Evolutionary conservation across 2,113 vertebrate species (phyloP).

Genomic region (Lepisosteus osseus): DNA sequence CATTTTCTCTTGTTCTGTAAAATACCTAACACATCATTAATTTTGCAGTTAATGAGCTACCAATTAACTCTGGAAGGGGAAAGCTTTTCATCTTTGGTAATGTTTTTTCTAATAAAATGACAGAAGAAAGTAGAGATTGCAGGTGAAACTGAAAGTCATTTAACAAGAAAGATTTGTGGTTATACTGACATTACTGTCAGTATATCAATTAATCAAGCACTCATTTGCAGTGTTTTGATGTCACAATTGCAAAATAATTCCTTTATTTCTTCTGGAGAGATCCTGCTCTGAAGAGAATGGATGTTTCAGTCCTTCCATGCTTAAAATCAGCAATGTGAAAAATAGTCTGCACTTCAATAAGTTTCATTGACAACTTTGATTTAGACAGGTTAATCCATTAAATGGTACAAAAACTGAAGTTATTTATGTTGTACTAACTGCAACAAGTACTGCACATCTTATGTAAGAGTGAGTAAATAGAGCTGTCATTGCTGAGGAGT

Average conservation of each 20-base stretch:
- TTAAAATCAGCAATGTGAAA: too few relatives aligned
- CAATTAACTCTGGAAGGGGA: constrained; percentile 33
- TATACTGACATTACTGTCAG: constrained; percentile 37
- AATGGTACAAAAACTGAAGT: too few relatives aligned
- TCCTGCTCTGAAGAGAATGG: neutral
- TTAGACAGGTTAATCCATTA: too few relatives aligned
- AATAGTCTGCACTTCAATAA: too few relatives aligned
- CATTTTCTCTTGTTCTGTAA: constrained; percentile 1
- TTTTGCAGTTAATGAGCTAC: constrained; percentile 33
- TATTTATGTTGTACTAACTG: too few relatives aligned
- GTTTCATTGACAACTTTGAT: too few relatives aligned
- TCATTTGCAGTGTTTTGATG: constrained; percentile 9
- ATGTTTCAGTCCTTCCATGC: too few relatives aligned
- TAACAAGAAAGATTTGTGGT: constrained; percentile 36
- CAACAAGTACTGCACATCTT: too few relatives aligned
- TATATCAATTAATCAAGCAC: constrained; percentile 34
- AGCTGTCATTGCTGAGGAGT: too few relatives aligned
- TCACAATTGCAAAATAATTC: constrained; percentile 17
- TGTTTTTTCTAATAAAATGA: constrained; percentile 35
- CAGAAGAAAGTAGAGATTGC: constrained; percentile 21
- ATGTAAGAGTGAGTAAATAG: too few relatives aligned
- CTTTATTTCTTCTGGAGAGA: neutral
- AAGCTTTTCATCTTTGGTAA: constrained; percentile 25
- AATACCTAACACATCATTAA: constrained; percentile 18
- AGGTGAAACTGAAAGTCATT: constrained; percentile 32